Evolutionary conservation across 2,888 invertebrate species (phyloP).

Genomic region (Philereme transversata): DNA sequence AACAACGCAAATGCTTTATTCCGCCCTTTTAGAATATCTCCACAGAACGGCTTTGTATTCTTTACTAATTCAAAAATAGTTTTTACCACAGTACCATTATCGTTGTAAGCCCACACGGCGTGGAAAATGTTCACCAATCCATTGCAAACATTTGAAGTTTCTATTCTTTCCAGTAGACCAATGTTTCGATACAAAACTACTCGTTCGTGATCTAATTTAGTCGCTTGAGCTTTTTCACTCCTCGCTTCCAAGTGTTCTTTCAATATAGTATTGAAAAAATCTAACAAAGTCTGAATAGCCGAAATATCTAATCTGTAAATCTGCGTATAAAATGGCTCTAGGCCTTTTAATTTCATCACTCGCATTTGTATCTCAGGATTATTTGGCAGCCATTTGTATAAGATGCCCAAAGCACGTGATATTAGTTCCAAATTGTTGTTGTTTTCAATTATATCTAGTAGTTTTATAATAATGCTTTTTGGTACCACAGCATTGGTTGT

Average conservation of each 20-base stretch:
- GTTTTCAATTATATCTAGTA: conserved; percentile 64
- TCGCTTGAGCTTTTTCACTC: conserved; percentile 42
- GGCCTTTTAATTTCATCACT: conserved; percentile 66
- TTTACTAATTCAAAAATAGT: conserved; percentile 57
- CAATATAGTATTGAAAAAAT: conserved; percentile 66
- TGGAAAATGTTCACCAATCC: conserved; percentile 63
- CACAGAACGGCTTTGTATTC: conserved; percentile 60
- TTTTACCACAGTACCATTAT: conserved; percentile 43
- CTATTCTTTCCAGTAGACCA: conserved; percentile 64
- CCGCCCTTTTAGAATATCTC: conserved; percentile 49
- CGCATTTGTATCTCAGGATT: conserved; percentile 64
- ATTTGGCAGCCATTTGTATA: conserved; percentile 63
- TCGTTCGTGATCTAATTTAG: conserved; percentile 46
- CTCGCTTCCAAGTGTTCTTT: conserved; percentile 60
- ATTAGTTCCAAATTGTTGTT: conserved; percentile 58
- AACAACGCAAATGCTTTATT: conserved; percentile 51
- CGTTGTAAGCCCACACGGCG: conserved; percentile 45
- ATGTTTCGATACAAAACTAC: conserved; percentile 58
- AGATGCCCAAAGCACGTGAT: conserved; percentile 57
- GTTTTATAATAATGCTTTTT: conserved; percentile 52
- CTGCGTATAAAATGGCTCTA: conserved; percentile 67
- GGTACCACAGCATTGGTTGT: conserved; percentile 55
- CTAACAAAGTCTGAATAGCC: conserved; percentile 52
- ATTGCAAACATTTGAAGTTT: conserved; percentile 56
- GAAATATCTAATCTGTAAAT: conserved; percentile 54